Conservation (phyloP, 2,113 vertebrate species). For the Diadophis punctatus region DNA sequence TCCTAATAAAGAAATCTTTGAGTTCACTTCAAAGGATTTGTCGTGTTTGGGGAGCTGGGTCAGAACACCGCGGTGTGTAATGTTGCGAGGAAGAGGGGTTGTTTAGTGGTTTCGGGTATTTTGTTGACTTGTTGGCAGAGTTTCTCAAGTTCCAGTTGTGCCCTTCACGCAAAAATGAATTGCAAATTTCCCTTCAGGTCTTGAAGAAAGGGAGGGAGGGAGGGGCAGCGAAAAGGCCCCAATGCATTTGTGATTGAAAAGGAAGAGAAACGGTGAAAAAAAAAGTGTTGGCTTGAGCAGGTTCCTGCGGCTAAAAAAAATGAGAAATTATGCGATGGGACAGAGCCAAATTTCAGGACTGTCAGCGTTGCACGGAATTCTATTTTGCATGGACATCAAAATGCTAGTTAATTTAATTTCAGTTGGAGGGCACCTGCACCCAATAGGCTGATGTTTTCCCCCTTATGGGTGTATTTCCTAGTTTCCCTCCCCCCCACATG, state of each 20-base stretch:
- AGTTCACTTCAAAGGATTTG: too few relatives aligned
- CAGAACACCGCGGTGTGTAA: not conserved
- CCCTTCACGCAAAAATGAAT: slow-evolving; percentile 58
- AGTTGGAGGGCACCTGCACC: not conserved
- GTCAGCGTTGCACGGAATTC: not conserved
- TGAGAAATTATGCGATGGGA: not conserved
- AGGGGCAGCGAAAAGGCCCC: slow-evolving; percentile 59
- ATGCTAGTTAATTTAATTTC: not conserved
- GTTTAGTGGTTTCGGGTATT: too few relatives aligned
- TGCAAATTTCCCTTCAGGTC: slow-evolving; percentile 52
- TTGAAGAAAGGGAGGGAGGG: slow-evolving; percentile 43
- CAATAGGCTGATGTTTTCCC: not conserved
- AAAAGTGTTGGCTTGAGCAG: not conserved
- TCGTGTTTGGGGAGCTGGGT: too few relatives aligned
- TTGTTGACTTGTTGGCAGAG: slow-evolving; percentile 22
- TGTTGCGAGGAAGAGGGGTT: not conserved
- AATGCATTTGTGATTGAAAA: slow-evolving; percentile 39
- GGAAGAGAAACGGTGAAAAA: slow-evolving; percentile 27
- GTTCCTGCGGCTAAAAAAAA: not conserved
- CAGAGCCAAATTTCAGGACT: not conserved
- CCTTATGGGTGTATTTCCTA: not conserved
- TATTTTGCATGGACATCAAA: not conserved
- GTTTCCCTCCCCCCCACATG: fast-evolving
- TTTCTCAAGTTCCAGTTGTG: slow-evolving; percentile 22
- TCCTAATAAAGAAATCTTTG: too few relatives aligned